Percentiles rank a stretch among this genome's conserved stretches.
Conservation (phyloP, 2,113 vertebrate genomes). For the Lucifuga dentata region DNA sequence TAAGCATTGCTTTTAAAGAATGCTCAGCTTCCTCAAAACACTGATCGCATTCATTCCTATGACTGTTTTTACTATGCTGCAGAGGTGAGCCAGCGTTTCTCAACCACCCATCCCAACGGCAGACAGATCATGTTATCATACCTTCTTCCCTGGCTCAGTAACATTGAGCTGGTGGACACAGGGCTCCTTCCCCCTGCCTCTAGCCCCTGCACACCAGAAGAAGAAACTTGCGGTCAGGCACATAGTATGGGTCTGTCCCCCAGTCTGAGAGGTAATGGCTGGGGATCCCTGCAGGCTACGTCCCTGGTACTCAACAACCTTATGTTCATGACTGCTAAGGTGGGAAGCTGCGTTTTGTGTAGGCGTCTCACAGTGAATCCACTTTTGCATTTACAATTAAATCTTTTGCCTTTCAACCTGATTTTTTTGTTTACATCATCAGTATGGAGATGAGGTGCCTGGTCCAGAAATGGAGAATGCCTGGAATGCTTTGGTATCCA, state of each 20-base stretch:
- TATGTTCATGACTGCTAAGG: slow-evolving; percentile 99
- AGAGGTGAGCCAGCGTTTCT: slow-evolving; percentile 97
- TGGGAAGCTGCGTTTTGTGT: slow-evolving; percentile 46
- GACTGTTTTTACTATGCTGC: slow-evolving; percentile 18
- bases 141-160: slow-evolving; percentile 96
- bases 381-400: neutral
- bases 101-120: slow-evolving; percentile 95
- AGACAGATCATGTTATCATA: slow-evolving; percentile 98
- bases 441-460: slow-evolving; percentile 97
- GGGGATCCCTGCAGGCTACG: slow-evolving; percentile 96
- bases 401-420: neutral
- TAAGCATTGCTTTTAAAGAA: neutral
- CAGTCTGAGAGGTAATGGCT: slow-evolving; percentile 94
- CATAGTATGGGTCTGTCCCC: slow-evolving; percentile 80
- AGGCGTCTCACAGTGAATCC: neutral
- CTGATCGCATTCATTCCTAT: neutral
- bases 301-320: slow-evolving; percentile 98
- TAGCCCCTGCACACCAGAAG: slow-evolving; percentile 94
- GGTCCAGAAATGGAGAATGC: slow-evolving; percentile 97
- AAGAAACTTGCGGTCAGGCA: slow-evolving; percentile 85
- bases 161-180: slow-evolving; percentile 96
- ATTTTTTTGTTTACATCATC: slow-evolving; percentile 13
- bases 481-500: slow-evolving; percentile 97
- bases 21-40: neutral
- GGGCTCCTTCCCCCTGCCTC: slow-evolving; percentile 93